Evolutionary conservation across 2,113 vertebrate genomes (phyloP).

Genomic region (Morphnarchus princeps): DNA sequence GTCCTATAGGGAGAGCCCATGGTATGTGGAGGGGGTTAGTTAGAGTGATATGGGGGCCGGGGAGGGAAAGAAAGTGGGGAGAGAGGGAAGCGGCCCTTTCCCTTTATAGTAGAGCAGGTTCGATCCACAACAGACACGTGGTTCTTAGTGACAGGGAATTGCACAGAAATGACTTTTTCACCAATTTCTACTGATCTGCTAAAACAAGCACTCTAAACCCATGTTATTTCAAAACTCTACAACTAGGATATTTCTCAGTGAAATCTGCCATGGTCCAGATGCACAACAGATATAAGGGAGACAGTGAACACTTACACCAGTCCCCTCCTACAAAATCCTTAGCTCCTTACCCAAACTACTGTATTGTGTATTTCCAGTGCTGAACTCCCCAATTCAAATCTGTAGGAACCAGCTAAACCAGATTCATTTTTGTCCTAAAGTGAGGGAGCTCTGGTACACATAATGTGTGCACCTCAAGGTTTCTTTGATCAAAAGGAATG

Average conservation of each 20-base stretch:
- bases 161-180: neutral
- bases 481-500: neutral
- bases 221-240: neutral
- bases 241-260: neutral
- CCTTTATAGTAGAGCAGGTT: accelerated
- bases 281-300: neutral
- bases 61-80: neutral
- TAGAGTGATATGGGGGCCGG: accelerated
- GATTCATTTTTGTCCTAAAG: neutral
- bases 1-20: neutral
- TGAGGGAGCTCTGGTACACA: neutral
- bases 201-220: neutral
- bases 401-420: neutral
- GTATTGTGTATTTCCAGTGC: neutral
- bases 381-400: neutral
- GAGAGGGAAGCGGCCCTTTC: neutral
- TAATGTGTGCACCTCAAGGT: accelerated
- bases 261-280: neutral
- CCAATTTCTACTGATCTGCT: neutral
- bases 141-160: neutral
- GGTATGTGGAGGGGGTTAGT: accelerated
- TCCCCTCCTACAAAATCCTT: neutral
- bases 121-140: accelerated
- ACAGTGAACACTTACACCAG: neutral
- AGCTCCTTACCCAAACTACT: neutral